Evolutionary conservation across 2,888 invertebrate genomes (phyloP).

Genomic region (Osmoderma eremita): DNA sequence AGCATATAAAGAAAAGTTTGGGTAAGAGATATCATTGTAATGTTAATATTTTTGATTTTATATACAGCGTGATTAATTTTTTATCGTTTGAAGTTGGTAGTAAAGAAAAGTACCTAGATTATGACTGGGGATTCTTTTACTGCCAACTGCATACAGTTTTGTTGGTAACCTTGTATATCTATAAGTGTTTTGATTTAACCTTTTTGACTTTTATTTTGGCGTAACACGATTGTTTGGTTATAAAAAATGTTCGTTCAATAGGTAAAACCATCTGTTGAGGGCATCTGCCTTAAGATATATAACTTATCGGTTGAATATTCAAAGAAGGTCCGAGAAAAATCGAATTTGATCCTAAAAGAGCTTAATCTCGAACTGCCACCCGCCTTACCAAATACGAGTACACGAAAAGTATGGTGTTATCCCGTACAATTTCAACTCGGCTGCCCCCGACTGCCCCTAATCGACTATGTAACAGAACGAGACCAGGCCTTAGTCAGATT

Average conservation of each 20-base stretch:
- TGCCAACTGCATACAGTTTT: too few relatives aligned
- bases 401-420: slow-evolving; percentile 95
- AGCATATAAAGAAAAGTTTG: slow-evolving; percentile 5
- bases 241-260: slow-evolving; percentile 39
- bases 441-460: slow-evolving; percentile 84
- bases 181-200: too few relatives aligned
- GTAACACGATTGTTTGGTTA: background rate
- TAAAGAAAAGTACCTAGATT: too few relatives aligned
- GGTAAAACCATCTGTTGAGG: slow-evolving; percentile 91
- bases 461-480: slow-evolving; percentile 87
- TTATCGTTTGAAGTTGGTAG: too few relatives aligned
- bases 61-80: too few relatives aligned
- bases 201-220: too few relatives aligned
- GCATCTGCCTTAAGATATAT: slow-evolving; percentile 94
- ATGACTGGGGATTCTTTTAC: too few relatives aligned
- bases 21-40: background rate
- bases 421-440: slow-evolving; percentile 91
- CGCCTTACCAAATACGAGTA: slow-evolving; percentile 72
- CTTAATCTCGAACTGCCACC: slow-evolving; percentile 76
- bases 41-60: too few relatives aligned
- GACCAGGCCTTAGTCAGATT: slow-evolving; percentile 88
- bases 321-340: slow-evolving; percentile 88
- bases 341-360: slow-evolving; percentile 85
- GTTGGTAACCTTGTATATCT: too few relatives aligned
- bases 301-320: slow-evolving; percentile 92